Percentiles rank a stretch among this genome's conserved stretches.
phyloP scores from a whole-genome alignment of 1,140 invertebrate genomes.

The Lasioglossum baleicum region DNA sequence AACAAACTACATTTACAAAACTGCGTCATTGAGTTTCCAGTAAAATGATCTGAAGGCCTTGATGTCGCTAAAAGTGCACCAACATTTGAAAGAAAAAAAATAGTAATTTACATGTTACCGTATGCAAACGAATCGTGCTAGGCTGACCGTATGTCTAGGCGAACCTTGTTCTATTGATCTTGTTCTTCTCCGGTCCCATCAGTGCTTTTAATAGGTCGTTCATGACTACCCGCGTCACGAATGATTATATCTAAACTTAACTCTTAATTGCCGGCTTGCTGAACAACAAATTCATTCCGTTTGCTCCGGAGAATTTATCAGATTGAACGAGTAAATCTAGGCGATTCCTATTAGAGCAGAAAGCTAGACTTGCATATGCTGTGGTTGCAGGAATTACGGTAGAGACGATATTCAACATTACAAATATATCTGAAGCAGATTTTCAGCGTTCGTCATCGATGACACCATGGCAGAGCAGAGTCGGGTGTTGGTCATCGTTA shows the following conservation, averaged over 20 bases:
- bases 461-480: neutral
- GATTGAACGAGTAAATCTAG: neutral
- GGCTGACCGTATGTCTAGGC: neutral
- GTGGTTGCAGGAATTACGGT: too few relatives aligned
- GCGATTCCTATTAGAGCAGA: too few relatives aligned
- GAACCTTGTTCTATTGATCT: neutral
- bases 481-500: neutral
- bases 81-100: too few relatives aligned
- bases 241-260: slow-evolving; percentile 1
- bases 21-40: too few relatives aligned
- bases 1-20: too few relatives aligned
- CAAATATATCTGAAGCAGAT: neutral
- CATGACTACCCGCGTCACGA: neutral
- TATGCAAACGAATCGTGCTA: too few relatives aligned
- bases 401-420: too few relatives aligned
- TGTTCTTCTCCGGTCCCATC: neutral
- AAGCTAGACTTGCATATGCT: too few relatives aligned
- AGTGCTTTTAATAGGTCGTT: neutral
- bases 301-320: neutral
- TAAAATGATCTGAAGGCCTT: too few relatives aligned
- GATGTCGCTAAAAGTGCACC: too few relatives aligned
- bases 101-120: too few relatives aligned
- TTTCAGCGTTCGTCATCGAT: neutral
- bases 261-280: neutral
- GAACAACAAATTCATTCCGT: neutral